Percentiles rank a stretch among this genome's conserved stretches.
These are phyloP conservation scores for Zaprionus lachaisei DNA, from an alignment of 1,140 invertebrate genomes.

Conservation along the genomic window DNA sequence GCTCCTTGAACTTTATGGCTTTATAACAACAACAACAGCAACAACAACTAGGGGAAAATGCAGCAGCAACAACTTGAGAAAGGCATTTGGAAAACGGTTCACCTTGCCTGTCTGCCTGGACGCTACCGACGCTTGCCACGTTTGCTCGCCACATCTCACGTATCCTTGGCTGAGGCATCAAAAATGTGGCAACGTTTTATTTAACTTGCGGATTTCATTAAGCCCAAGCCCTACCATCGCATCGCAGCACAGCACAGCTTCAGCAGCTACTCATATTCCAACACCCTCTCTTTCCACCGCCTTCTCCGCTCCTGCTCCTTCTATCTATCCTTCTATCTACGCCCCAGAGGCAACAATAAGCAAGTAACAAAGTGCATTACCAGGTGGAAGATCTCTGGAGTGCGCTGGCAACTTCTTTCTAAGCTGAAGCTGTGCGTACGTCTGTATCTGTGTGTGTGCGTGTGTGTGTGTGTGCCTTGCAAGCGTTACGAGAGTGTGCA, in stretches of 20 bases:
- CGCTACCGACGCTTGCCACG: slow-evolving; percentile 15
- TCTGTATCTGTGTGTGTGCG: slow-evolving; percentile 21
- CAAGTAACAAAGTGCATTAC: slow-evolving; percentile 54
- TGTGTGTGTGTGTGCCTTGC: neutral
- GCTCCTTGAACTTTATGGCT: slow-evolving; percentile 67
- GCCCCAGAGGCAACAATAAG: slow-evolving; percentile 38
- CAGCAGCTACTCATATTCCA: slow-evolving; percentile 52
- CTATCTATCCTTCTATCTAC: too few species aligned
- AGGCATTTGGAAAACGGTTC: slow-evolving; percentile 55
- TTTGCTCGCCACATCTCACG: neutral
- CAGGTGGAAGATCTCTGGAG: slow-evolving; percentile 53
- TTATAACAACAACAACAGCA: slow-evolving; percentile 27
- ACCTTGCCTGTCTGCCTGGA: slow-evolving; percentile 35
- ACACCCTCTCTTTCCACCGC: neutral
- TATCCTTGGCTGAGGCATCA: slow-evolving; percentile 25
- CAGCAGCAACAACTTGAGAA: slow-evolving; percentile 30
- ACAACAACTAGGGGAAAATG: slow-evolving; percentile 22
- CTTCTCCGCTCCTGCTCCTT: neutral
- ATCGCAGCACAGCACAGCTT: slow-evolving; percentile 13
- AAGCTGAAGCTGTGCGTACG: slow-evolving; percentile 25
- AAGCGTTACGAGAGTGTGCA: slow-evolving; percentile 1
- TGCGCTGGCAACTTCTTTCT: slow-evolving; percentile 23
- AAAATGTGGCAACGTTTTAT: slow-evolving; percentile 41
- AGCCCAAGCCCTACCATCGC: slow-evolving; percentile 6
- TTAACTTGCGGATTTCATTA: slow-evolving; percentile 65